Evolutionary conservation across 2,888 invertebrate species (phyloP).

Genomic region (Tachystola acroxantha): DNA sequence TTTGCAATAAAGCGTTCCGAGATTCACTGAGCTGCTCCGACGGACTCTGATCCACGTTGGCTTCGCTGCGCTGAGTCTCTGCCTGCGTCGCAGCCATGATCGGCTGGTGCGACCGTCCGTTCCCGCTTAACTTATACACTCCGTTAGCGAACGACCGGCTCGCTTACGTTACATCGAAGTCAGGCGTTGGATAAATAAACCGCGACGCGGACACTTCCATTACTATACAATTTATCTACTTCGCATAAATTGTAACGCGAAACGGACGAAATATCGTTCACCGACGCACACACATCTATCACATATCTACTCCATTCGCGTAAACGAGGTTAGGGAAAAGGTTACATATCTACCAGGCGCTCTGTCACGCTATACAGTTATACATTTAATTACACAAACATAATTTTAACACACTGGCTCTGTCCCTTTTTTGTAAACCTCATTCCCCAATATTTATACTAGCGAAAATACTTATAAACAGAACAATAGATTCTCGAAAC

Average conservation of each 20-base stretch:
- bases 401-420: constrained; percentile 55
- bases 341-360: constrained; percentile 80
- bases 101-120: constrained; percentile 74
- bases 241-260: constrained; percentile 66
- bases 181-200: constrained; percentile 74
- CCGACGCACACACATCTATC: constrained; percentile 86
- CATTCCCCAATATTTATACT: constrained; percentile 53
- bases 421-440: constrained; percentile 55
- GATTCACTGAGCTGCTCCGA: constrained; percentile 82
- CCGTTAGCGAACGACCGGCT: constrained; percentile 78
- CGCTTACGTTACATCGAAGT: constrained; percentile 78
- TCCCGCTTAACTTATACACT: constrained; percentile 81
- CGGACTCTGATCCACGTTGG: constrained; percentile 82
- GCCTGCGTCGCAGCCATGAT: constrained; percentile 93
- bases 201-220: constrained; percentile 77
- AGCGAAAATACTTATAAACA: constrained; percentile 58
- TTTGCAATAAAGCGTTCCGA: constrained; percentile 84
- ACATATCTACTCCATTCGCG: constrained; percentile 86
- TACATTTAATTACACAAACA: constrained; percentile 73
- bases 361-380: constrained; percentile 72
- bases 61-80: constrained; percentile 89
- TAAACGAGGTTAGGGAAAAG: constrained; percentile 88
- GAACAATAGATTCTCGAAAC: constrained; percentile 77
- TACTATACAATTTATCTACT: constrained; percentile 65
- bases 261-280: constrained; percentile 80